Evolutionary conservation across 2,797 vertebrate species (phyloP).

Genomic region (Leucoraja ocellata): DNA sequence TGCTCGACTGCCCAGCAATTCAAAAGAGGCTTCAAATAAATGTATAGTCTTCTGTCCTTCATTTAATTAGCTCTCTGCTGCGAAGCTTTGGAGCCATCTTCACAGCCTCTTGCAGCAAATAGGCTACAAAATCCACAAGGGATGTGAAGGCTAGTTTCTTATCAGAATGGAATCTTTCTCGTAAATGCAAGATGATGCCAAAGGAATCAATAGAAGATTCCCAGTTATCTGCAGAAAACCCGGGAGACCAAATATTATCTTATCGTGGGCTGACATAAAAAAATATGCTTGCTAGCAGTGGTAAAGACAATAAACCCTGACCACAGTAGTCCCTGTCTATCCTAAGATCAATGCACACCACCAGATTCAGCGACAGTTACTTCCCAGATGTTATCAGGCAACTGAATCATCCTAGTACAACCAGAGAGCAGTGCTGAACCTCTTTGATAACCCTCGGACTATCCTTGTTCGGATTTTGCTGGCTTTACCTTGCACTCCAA

Average conservation of each 20-base stretch:
- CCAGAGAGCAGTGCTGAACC: too few relatives aligned
- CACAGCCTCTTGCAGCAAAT: background rate
- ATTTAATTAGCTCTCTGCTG: background rate
- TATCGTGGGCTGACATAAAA: background rate
- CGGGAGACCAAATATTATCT: background rate
- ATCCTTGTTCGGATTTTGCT: too few relatives aligned
- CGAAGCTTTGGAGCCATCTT: background rate
- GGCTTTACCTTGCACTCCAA: too few relatives aligned
- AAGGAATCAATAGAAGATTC: background rate
- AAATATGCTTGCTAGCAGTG: background rate
- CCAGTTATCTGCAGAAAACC: background rate
- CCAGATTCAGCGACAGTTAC: too few relatives aligned
- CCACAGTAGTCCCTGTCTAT: background rate
- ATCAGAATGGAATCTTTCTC: background rate
- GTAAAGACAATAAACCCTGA: background rate
- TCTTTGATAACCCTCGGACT: too few relatives aligned
- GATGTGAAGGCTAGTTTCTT: background rate
- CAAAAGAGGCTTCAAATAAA: background rate
- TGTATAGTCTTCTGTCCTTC: background rate
- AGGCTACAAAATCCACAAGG: background rate
- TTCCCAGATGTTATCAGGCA: too few relatives aligned
- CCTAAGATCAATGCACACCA: background rate
- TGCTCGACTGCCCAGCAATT: background rate
- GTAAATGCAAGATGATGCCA: background rate
- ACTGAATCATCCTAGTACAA: too few relatives aligned